These are phyloP conservation scores for Neuroterus valhalla DNA, from an alignment of 1,140 invertebrate genomes.

Conservation along the genomic window DNA sequence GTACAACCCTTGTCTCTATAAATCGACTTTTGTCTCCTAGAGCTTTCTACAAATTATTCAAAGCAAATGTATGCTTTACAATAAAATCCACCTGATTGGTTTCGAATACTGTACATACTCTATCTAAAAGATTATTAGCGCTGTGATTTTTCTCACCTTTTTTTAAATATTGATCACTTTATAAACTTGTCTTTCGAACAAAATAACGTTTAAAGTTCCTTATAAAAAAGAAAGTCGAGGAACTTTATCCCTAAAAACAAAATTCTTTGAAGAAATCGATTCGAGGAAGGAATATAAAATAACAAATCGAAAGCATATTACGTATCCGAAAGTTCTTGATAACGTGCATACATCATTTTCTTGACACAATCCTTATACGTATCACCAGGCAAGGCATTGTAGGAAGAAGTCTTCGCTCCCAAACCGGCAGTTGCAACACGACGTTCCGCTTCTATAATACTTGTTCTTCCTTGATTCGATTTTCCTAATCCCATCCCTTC, in stretches of 20 bases:
- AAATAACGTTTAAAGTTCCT: background rate
- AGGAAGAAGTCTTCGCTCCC: slow-evolving; percentile 83
- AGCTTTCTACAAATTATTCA: background rate
- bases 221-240: background rate
- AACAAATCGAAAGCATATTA: slow-evolving; percentile 51
- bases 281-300: background rate
- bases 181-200: too few relatives aligned
- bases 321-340: slow-evolving; percentile 83
- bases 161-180: too few relatives aligned
- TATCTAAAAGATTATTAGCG: background rate
- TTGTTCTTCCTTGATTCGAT: slow-evolving; percentile 93
- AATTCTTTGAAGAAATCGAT: slow-evolving; percentile 11
- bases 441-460: slow-evolving; percentile 88
- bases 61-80: background rate
- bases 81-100: background rate
- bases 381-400: slow-evolving; percentile 86
- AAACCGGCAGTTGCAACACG: slow-evolving; percentile 83
- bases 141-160: too few relatives aligned
- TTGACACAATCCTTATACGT: slow-evolving; percentile 94
- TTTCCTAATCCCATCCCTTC: slow-evolving; percentile 96
- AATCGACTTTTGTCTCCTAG: background rate
- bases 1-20: background rate
- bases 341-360: slow-evolving; percentile 91
- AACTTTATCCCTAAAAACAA: background rate
- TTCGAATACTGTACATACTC: slow-evolving; percentile 10